Conservation (phyloP, 1,140 invertebrate genomes). For the Drosophila nebulosa region DNA sequence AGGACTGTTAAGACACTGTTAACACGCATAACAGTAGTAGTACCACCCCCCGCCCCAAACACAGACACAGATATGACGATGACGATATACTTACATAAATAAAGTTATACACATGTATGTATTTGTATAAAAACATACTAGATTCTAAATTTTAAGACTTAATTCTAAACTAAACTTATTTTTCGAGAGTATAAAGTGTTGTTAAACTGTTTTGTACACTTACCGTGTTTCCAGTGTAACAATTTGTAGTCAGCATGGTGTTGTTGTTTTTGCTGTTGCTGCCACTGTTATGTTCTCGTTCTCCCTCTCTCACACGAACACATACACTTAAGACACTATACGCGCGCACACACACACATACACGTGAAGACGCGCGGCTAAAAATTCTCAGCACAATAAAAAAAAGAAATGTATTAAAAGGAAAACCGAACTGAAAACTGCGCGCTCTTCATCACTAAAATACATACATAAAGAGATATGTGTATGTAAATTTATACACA, state of each 20-base stretch:
- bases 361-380: constrained; percentile 17
- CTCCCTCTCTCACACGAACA: background rate
- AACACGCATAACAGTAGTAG: background rate
- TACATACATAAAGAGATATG: constrained; percentile 10
- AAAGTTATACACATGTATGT: constrained; percentile 3
- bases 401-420: constrained; percentile 13
- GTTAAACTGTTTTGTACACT: constrained; percentile 24
- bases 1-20: background rate
- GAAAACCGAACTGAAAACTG: constrained; percentile 11
- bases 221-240: constrained; percentile 56
- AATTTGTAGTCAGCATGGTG: constrained; percentile 23
- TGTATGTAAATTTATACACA: background rate
- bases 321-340: constrained; percentile 6
- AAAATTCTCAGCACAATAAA: constrained; percentile 45
- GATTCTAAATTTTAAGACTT: background rate
- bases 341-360: constrained; percentile 17
- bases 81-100: constrained; percentile 30
- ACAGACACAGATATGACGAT: background rate
- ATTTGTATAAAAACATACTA: background rate
- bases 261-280: constrained; percentile 17
- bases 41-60: background rate
- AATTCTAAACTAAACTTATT: background rate
- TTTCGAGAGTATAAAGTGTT: too few relatives aligned
- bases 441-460: constrained; percentile 20
- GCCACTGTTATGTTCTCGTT: constrained; percentile 28